Evolutionary conservation across 2,888 invertebrate species (phyloP).

Genomic region (Callosobruchus maculatus): DNA sequence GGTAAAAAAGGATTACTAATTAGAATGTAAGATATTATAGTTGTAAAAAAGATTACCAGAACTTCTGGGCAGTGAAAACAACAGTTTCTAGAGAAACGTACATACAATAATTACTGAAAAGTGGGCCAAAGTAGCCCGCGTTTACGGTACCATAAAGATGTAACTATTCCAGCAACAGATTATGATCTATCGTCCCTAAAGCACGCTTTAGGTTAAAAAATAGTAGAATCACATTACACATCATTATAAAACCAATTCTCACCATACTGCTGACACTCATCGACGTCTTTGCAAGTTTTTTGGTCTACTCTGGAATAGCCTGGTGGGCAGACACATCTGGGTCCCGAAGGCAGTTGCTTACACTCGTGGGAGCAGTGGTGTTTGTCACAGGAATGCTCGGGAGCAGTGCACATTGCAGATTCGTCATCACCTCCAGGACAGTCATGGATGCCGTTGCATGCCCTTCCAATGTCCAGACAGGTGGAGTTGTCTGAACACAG

Average conservation of each 20-base stretch:
- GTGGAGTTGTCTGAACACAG: conserved; percentile 53
- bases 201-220: no score
- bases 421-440: conserved; percentile 66
- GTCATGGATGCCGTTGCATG: conserved; percentile 56
- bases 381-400: conserved; percentile 33
- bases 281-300: conserved; percentile 55
- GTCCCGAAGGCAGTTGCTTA: conserved; percentile 51
- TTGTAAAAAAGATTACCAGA: no score
- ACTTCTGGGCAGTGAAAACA: no score
- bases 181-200: no score
- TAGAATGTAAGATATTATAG: no score
- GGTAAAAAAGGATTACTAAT: no score
- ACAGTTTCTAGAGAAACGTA: no score
- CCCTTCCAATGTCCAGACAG: conserved; percentile 53
- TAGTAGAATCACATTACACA: no score
- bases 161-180: no score
- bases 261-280: conserved; percentile 64
- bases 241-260: conserved; percentile 17
- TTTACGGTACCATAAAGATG: no score
- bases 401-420: conserved; percentile 42
- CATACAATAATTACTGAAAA: no score
- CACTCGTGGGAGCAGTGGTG: conserved; percentile 48
- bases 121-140: no score
- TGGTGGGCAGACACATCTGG: conserved; percentile 57
- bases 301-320: conserved; percentile 47